Evolutionary conservation across 2,113 vertebrate species (phyloP).

Genomic region (Plestiodon gilberti): DNA sequence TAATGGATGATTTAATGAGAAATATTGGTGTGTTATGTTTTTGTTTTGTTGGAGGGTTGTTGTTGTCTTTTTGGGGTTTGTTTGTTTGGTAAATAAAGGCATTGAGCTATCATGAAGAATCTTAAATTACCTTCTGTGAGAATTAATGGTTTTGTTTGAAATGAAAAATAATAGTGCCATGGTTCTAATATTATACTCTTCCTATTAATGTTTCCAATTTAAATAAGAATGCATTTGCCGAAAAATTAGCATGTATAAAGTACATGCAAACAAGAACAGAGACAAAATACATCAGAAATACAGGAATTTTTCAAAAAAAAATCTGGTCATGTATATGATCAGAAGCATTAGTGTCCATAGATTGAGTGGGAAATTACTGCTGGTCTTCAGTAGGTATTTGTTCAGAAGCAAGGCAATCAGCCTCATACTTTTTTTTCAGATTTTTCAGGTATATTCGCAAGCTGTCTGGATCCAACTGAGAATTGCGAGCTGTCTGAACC

Average conservation of each 20-base stretch:
- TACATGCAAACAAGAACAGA: background rate
- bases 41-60: background rate
- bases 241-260: background rate
- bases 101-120: background rate
- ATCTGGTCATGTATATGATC: slow-evolving; percentile 23
- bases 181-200: background rate
- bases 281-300: background rate
- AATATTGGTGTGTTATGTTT: background rate
- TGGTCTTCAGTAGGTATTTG: slow-evolving; percentile 37
- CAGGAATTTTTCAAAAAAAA: slow-evolving; percentile 4
- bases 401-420: slow-evolving; percentile 67
- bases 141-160: background rate
- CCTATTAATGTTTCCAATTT: slow-evolving; percentile 16
- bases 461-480: slow-evolving; percentile 85
- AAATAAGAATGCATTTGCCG: background rate
- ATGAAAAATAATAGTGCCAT: background rate
- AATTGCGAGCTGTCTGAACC: slow-evolving; percentile 90
- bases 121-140: background rate
- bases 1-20: background rate
- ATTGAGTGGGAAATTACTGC: background rate
- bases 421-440: slow-evolving; percentile 86
- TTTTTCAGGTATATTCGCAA: slow-evolving; percentile 88
- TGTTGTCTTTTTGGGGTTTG: no score
- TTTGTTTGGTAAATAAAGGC: background rate
- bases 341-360: background rate